Evolutionary conservation across 2,888 invertebrate genomes (phyloP).

Genomic region (Beris chalybata): DNA sequence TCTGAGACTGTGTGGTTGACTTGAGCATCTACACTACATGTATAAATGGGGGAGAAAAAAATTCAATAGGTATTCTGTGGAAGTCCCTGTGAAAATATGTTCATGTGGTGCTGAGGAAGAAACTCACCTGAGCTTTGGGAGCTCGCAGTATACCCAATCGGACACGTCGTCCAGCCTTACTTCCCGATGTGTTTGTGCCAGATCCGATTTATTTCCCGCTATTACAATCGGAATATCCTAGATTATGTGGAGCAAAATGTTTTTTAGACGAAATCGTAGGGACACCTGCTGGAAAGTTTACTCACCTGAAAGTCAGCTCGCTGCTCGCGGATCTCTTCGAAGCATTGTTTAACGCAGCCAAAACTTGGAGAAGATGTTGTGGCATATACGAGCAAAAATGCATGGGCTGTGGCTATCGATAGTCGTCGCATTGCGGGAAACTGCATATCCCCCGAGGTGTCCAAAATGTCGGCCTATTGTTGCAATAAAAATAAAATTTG

Average conservation of each 20-base stretch:
- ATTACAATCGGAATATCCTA: constrained; percentile 84
- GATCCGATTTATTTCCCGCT: constrained; percentile 83
- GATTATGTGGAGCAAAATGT: constrained; percentile 40
- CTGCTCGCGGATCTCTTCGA: constrained; percentile 81
- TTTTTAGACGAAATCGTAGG: not conserved
- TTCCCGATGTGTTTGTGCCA: constrained; percentile 70
- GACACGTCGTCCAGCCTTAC: constrained; percentile 77
- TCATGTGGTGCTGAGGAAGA: not conserved
- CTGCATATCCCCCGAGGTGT: constrained; percentile 83
- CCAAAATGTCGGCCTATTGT: constrained; percentile 71
- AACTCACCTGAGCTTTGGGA: constrained; percentile 68
- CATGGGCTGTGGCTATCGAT: constrained; percentile 85
- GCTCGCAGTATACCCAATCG: constrained; percentile 78
- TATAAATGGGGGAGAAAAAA: too few relatives aligned
- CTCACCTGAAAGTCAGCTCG: constrained; percentile 69
- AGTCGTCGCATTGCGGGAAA: constrained; percentile 89
- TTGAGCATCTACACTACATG: too few relatives aligned
- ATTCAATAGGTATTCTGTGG: too few relatives aligned
- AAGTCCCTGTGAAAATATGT: too few relatives aligned
- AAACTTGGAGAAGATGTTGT: constrained; percentile 75
- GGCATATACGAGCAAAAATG: constrained; percentile 84
- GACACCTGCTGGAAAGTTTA: not conserved
- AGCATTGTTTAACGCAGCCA: constrained; percentile 71
- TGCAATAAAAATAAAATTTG: constrained; percentile 24
- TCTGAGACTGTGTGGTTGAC: not conserved